Evolutionary conservation across 1,140 invertebrate species (phyloP).

Genomic region (Nasonia vitripennis): DNA sequence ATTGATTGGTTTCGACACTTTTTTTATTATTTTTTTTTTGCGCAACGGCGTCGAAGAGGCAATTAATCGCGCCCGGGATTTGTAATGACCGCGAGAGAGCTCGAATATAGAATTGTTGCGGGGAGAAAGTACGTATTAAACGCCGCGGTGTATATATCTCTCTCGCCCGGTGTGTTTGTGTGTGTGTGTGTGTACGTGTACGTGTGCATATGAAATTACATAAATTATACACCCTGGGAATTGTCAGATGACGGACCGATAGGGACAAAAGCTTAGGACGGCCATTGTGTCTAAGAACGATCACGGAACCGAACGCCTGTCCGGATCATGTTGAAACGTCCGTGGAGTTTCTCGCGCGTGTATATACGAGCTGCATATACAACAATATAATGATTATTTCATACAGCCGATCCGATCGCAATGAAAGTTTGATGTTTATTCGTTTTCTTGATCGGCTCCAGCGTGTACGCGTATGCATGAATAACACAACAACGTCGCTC

Average conservation of each 20-base stretch:
- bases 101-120: constrained; percentile 22
- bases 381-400: not conserved
- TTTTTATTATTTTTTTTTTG: not conserved
- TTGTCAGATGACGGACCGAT: not conserved
- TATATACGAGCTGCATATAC: not conserved
- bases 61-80: constrained; percentile 3
- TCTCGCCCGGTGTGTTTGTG: not conserved
- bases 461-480: not conserved
- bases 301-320: not conserved
- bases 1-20: constrained; percentile 11
- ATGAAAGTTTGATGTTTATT: not conserved
- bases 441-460: not conserved
- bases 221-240: constrained; percentile 13
- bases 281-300: not conserved
- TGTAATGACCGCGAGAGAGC: not conserved
- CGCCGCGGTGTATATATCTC: no score
- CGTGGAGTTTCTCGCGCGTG: not conserved
- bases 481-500: not conserved
- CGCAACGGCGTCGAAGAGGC: not conserved
- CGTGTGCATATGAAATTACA: constrained; percentile 24
- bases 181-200: not conserved
- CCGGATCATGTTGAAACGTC: not conserved
- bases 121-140: constrained; percentile 10
- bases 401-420: not conserved
- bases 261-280: not conserved